Evolutionary conservation across 2,797 vertebrate genomes (phyloP).

Genomic region (Argya squamiceps): DNA sequence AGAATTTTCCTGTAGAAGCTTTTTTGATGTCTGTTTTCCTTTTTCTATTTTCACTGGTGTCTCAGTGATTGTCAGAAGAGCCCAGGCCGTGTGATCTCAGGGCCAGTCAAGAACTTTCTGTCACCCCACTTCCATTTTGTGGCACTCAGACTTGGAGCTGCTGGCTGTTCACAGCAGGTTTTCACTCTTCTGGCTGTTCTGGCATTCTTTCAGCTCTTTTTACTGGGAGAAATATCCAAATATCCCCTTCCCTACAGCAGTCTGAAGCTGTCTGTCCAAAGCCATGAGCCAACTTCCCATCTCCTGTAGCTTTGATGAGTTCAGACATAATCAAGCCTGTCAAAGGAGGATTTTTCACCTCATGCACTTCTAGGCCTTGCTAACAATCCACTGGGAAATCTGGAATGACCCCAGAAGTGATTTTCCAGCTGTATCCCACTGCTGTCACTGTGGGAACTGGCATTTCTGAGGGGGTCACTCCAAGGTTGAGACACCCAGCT

Average conservation of each 20-base stretch:
- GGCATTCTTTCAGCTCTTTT: not conserved
- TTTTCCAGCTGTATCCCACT: not conserved
- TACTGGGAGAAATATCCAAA: not conserved
- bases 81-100: not conserved
- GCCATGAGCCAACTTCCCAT: not conserved
- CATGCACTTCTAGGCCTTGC: not conserved
- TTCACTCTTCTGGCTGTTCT: not conserved
- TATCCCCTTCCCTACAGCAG: not conserved
- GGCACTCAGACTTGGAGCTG: not conserved
- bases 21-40: not conserved
- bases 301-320: not conserved
- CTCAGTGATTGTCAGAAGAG: not conserved
- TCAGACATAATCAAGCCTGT: not conserved
- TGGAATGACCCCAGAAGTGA: not conserved
- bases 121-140: not conserved
- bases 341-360: not conserved
- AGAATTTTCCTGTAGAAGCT: not conserved
- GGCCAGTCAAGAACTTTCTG: not conserved
- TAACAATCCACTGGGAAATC: not conserved
- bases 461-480: not conserved
- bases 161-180: not conserved
- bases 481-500: not conserved
- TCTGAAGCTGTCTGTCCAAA: not conserved
- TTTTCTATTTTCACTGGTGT: not conserved
- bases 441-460: not conserved